Conservation (phyloP, 2,888 invertebrate genomes). For the Seira ritae region DNA sequence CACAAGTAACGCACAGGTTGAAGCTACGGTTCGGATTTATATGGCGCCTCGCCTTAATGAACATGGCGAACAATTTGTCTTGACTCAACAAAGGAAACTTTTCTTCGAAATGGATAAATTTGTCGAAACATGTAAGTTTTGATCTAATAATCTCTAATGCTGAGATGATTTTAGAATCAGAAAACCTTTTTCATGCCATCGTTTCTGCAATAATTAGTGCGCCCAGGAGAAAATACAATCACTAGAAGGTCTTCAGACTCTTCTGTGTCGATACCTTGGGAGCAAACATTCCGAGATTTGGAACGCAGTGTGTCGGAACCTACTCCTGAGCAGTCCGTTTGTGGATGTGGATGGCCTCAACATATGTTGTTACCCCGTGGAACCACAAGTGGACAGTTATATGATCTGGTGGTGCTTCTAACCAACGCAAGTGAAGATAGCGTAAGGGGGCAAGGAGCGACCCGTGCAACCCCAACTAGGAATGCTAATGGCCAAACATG, state of each 20-base stretch:
- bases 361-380: slow-evolving; percentile 83
- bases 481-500: slow-evolving; percentile 76
- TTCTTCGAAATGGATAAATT: slow-evolving; percentile 87
- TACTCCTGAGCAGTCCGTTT: slow-evolving; percentile 80
- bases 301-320: slow-evolving; percentile 78
- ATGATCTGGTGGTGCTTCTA: slow-evolving; percentile 74
- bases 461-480: not conserved
- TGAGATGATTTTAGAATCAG: too few species aligned
- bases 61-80: slow-evolving; percentile 80
- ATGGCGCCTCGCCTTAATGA: slow-evolving; percentile 82
- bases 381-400: slow-evolving; percentile 70
- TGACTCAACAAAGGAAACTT: slow-evolving; percentile 81
- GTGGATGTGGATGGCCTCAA: slow-evolving; percentile 93
- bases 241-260: slow-evolving; percentile 83
- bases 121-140: slow-evolving; percentile 79
- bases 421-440: slow-evolving; percentile 68
- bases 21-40: slow-evolving; percentile 84
- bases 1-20: slow-evolving; percentile 75
- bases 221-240: slow-evolving; percentile 79
- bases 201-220: slow-evolving; percentile 77
- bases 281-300: slow-evolving; percentile 83
- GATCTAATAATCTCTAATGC: not conserved
- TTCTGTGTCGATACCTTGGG: slow-evolving; percentile 89
- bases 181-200: too few species aligned
- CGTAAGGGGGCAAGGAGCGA: slow-evolving; percentile 11